These are phyloP conservation scores for Xenopus borealis DNA, from an alignment of 2,113 vertebrate species.

Conservation along the genomic window DNA sequence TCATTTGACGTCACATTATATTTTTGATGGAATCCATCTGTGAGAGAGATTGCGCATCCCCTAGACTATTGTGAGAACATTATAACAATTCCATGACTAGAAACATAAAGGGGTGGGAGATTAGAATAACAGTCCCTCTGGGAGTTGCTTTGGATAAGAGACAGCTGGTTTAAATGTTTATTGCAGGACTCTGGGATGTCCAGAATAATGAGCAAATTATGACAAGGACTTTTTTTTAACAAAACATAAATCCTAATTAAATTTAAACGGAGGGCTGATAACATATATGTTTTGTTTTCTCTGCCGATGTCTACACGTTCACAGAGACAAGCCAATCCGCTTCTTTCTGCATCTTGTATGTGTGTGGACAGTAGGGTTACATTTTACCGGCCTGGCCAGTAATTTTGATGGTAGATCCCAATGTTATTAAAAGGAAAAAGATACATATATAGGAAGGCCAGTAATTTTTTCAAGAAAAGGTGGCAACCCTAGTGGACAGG, in stretches of 20 bases:
- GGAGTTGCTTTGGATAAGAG: constrained; percentile 27
- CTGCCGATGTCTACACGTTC: neutral
- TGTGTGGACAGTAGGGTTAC: too few species aligned
- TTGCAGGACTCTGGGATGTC: neutral
- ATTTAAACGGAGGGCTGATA: too few species aligned
- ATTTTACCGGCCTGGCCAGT: too few species aligned
- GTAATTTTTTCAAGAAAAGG: too few species aligned
- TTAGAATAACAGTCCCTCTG: constrained; percentile 19
- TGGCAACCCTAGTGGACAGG: too few species aligned
- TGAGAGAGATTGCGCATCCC: constrained; percentile 25
- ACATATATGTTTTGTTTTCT: neutral
- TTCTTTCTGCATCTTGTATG: neutral
- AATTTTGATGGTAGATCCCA: too few species aligned
- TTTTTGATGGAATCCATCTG: constrained; percentile 34
- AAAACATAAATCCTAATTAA: neutral
- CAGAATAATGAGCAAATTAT: neutral
- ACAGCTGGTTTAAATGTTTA: constrained; percentile 27
- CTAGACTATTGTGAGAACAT: constrained; percentile 42
- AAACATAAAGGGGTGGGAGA: constrained; percentile 24
- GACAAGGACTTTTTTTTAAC: neutral
- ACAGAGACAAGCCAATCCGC: too few species aligned
- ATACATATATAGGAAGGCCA: too few species aligned
- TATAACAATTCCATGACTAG: constrained; percentile 31
- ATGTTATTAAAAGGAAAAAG: too few species aligned
- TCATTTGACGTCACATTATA: constrained; percentile 1